Evolutionary conservation across 2,113 vertebrate genomes (phyloP).

Genomic region (Uropsilus gracilis): DNA sequence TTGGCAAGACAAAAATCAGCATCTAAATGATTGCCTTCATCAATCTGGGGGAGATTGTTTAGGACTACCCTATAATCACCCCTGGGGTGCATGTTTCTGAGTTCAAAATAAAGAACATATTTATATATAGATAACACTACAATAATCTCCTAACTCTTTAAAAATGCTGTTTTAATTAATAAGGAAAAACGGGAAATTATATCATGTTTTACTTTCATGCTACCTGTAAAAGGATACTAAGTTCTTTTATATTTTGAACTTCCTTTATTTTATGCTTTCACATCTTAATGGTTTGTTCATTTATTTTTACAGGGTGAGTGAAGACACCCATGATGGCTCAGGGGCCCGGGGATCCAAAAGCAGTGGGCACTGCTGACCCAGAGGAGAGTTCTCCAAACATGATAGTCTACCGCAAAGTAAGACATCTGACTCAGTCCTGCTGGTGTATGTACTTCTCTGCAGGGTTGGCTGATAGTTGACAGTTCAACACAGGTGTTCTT

Average conservation of each 20-base stretch:
- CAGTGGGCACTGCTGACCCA: constrained; percentile 86
- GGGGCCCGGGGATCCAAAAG: constrained; percentile 87
- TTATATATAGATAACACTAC: not conserved
- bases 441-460: not conserved
- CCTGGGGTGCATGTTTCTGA: not conserved
- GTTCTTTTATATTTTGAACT: not conserved
- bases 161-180: not conserved
- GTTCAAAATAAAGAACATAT: not conserved
- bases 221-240: constrained; percentile 2
- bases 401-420: constrained; percentile 98
- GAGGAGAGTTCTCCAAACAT: constrained; percentile 97
- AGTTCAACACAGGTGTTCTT: not conserved
- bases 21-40: not conserved
- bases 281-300: constrained; percentile 50
- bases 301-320: constrained; percentile 81
- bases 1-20: not conserved
- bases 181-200: not conserved
- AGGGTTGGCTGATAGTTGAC: not conserved
- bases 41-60: constrained; percentile 3
- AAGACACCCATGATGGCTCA: constrained; percentile 91
- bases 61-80: not conserved
- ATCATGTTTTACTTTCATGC: not conserved
- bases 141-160: not conserved
- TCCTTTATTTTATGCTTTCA: not conserved
- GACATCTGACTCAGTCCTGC: not conserved